Conservation (phyloP, 2,113 vertebrate species). For the Dunckerocampus dactyliophorus region DNA sequence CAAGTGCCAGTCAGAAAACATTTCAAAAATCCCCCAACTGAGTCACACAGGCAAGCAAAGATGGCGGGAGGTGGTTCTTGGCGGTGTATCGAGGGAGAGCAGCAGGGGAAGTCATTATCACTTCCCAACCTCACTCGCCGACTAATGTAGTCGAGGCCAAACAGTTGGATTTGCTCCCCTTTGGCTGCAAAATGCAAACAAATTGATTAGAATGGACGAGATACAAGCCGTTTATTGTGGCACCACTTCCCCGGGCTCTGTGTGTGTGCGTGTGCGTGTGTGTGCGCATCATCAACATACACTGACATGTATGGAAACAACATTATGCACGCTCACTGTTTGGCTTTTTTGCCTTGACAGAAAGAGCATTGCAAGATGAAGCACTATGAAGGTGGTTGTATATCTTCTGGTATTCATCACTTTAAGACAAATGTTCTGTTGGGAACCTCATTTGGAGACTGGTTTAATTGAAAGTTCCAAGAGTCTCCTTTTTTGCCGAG, state of each 20-base stretch:
- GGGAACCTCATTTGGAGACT: conserved; percentile 58
- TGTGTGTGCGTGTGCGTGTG: conserved; percentile 1
- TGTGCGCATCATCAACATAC: conserved; percentile 43
- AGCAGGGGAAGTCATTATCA: conserved; percentile 72
- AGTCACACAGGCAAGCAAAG: conserved; percentile 53
- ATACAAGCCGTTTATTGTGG: conserved; percentile 62
- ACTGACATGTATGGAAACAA: conserved; percentile 61
- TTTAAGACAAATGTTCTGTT: conserved; percentile 7
- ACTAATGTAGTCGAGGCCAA: conserved; percentile 68
- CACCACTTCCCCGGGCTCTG: conserved; percentile 30
- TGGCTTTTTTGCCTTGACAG: conserved; percentile 49
- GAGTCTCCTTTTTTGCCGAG: conserved; percentile 28
- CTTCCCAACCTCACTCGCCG: conserved; percentile 62
- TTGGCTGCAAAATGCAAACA: conserved; percentile 64
- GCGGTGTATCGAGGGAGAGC: conserved; percentile 32
- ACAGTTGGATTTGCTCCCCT: conserved; percentile 64
- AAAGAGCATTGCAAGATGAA: conserved; percentile 35
- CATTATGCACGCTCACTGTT: conserved; percentile 57
- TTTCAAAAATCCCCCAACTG: conserved; percentile 48
- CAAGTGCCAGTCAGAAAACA: conserved; percentile 38
- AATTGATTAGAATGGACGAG: conserved; percentile 62
- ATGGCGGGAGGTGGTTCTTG: conserved; percentile 1
- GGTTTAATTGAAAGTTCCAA: conserved; percentile 47
- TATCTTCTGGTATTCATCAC: background rate
- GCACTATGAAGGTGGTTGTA: conserved; percentile 5